These are phyloP conservation scores for Lypha dubia DNA, from an alignment of 2,888 invertebrate species.

Conservation along the genomic window DNA sequence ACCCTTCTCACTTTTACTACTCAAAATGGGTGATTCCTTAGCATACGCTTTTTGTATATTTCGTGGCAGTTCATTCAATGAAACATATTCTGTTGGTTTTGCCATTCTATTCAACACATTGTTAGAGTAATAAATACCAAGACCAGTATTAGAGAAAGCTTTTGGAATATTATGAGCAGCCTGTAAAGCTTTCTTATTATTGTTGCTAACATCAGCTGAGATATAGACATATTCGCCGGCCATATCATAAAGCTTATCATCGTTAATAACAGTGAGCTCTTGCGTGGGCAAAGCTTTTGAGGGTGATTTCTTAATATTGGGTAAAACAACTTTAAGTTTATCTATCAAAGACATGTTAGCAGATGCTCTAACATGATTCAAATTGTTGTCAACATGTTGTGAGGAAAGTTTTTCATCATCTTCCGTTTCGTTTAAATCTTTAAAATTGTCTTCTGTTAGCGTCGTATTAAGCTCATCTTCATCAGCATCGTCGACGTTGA, in stretches of 20 bases:
- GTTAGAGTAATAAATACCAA: conserved; percentile 86
- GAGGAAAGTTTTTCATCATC: conserved; percentile 76
- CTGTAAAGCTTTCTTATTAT: conserved; percentile 83
- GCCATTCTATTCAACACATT: conserved; percentile 84
- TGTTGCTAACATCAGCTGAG: conserved; percentile 91
- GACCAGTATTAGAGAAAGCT: conserved; percentile 75
- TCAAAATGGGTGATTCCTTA: conserved; percentile 69
- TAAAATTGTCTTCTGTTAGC: conserved; percentile 85
- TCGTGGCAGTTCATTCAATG: conserved; percentile 90
- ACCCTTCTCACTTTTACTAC: conserved; percentile 69
- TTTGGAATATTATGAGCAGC: conserved; percentile 73
- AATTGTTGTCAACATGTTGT: conserved; percentile 80
- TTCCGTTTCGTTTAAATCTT: conserved; percentile 75
- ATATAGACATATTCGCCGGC: conserved; percentile 93
- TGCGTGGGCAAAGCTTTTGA: conserved; percentile 82
- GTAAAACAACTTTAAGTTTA: conserved; percentile 87
- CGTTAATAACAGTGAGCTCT: conserved; percentile 83
- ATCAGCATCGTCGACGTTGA: conserved; percentile 29
- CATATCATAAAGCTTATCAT: conserved; percentile 81
- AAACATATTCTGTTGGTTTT: conserved; percentile 87
- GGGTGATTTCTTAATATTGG: conserved; percentile 85
- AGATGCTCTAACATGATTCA: conserved; percentile 81
- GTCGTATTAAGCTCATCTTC: conserved; percentile 77
- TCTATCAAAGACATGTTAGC: conserved; percentile 88
- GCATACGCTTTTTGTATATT: conserved; percentile 78